Base-by-base conservation (phyloP, 1,140 invertebrate genomes). In the Lucilia sericata region DNA sequence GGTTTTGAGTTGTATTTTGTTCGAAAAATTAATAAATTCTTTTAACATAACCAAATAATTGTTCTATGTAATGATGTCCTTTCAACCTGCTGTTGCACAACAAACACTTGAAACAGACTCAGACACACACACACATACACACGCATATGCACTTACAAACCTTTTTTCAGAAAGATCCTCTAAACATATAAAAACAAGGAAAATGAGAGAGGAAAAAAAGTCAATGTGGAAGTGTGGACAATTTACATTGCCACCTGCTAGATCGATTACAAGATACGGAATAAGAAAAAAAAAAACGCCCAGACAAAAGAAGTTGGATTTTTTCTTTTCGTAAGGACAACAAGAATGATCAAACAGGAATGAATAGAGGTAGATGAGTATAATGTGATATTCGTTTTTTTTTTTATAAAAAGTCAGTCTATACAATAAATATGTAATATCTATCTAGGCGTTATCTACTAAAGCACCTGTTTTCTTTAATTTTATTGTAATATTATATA, bases 211-310 rank as follows among this genome's bases (percentile, higher is more conserved):
- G 70, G 10, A 9, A 42, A 78, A 34, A 42, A 78, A 80, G 76
- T 21, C 76, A 51, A 80, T 80, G 76, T 47, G 76, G 76, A 80
- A 80, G 76, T 80, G 76, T 80, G 76, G 76, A 80, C 76, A 80
- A 80, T 80, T 80, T 80, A 80, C 76, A 80, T 80, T 80, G 76
- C 76, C 76, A 80, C 76, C 76, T 80, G 76, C 76, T 80, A 80
- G 76, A 80, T 80, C 76, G 76, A 80, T 80, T 80, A 80, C 76
- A 80, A 80, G 76, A 80, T 80, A 80, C 76, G 47, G 42, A 78
- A 78, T 47, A 42, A 60, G 14, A 60, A 60, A 60, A 17, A 60
- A n/a, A 70, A 70, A 21, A 55, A 49, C 76, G 76, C n/a, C 42
- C 76, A 80, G 76, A 80, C 76, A 76, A 76, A 80, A 80, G 25